Base-by-base conservation (phyloP, 2,113 vertebrate species). In the Erpornis zantholeuca region DNA sequence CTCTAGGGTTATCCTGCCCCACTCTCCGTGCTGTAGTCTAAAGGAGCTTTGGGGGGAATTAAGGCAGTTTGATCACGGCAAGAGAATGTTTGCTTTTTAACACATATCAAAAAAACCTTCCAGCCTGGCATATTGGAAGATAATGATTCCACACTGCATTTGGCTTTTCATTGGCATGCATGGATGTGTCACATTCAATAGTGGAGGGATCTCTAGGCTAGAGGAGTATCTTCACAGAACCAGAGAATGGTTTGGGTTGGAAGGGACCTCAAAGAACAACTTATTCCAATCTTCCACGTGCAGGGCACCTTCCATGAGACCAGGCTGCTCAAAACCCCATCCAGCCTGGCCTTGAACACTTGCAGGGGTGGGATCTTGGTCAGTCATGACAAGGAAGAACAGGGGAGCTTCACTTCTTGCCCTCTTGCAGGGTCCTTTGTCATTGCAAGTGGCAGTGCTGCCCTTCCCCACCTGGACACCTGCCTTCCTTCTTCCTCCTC, bases 51-150 rank as follows among this genome's bases (percentile, higher is more conserved):
- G n/a, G 27, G 11, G 16, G 16, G 59, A 76, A 78, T 53, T 25
- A 42, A 24, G 3, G 36, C 40, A 75, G 10, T 15, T 77, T 1
- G 5, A 15, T 40, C 63, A 12, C 27, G 50, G n/a, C 15, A 50
- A 33, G 35, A 75, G n/a, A 21, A 33, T 69, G 7, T 75, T 42
- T 69, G 3, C 11, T 76, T 84, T 76, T 36, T 6, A 92, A 83
- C 22, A 45, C 65, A 47, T 7, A 12, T 0, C 42, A 56, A 47
- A n/a, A n/a, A 86, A 69, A 20, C 4, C 12, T 77, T 57, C 38
- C 29, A 35, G 2, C 0, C 0, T 35, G 57, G 25, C 15, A 35
- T 29, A 24, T 36, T 63, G 45, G 52, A n/a, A 68, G 42, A 19
- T 27, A 44, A 27, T 68, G 50, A 64, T 35, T 54, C 42, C 36